Base-by-base conservation (phyloP, 2,888 invertebrate genomes). In the Volucella inanis region DNA sequence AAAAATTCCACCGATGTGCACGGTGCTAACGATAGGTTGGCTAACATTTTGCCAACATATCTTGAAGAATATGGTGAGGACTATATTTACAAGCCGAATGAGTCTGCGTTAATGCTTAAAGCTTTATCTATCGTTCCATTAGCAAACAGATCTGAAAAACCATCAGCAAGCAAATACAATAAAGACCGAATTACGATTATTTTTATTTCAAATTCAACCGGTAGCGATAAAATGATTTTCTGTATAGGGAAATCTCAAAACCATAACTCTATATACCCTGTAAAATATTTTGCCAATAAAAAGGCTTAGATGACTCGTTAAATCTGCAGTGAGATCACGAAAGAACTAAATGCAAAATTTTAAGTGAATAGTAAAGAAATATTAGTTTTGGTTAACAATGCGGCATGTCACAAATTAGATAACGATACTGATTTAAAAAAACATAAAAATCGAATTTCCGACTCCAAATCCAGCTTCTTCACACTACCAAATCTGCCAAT, bases 31-130 rank as follows among this genome's bases (percentile, higher is more conserved):
- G 57, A 57, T 1, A 14, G 41, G 57, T 11, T 49, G 39, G 15
- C 64, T 3, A 64, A 50, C 15, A 22, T 50, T 49, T 49, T 50
- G 14, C 49, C 39, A 11, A 64, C 38, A 64, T 50, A 45, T 14
- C 31, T 31, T n/a, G 11, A 11, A 12, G 39, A 55, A 55, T 55
- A 55, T 8, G 9, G n/a, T n/a, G 22, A 31, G 14, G 31, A 49
- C n/a, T 22, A 49, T 49, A 64, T 64, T n/a, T 64, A 64, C 64
- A 64, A 64, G 39, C 49, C 64, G 14, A 49, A 64, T 14, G 64
- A 64, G 50, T 39, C 50, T 15, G 39, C 64, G 50, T 50, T 50
- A 50, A 12, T 64, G 15, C 50, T 14, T 64, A 64, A 50, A 64
- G 39, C 50, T 31, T 8, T 64, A 11, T 50, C 64, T 15, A 64